phyloP scores from a whole-genome alignment of 2,797 vertebrate genomes.

The Darevskia nairensis region DNA sequence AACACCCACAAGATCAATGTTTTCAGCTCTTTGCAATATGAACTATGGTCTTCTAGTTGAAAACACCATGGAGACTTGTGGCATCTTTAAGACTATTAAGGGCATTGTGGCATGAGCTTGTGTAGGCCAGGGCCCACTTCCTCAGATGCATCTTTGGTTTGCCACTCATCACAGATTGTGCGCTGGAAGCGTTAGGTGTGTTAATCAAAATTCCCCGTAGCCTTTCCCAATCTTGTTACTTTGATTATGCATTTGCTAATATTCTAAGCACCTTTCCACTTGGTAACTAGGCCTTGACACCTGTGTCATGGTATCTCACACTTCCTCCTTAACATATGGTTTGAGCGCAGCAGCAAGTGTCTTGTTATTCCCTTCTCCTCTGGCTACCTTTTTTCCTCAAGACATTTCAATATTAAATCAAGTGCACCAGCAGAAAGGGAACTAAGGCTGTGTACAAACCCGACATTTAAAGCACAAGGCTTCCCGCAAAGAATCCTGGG shows the following conservation, averaged over 20 bases:
- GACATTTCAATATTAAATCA: slow-evolving; percentile 3
- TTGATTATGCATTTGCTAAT: slow-evolving; percentile 30
- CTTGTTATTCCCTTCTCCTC: slow-evolving; percentile 11
- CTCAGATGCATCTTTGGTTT: slow-evolving; percentile 1
- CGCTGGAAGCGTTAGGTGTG: not conserved
- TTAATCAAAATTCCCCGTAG: slow-evolving; percentile 35
- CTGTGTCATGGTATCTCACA: not conserved
- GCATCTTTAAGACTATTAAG: not conserved
- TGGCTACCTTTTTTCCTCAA: slow-evolving; percentile 21
- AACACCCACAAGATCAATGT: slow-evolving; percentile 5
- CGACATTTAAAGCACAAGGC: too few relatives aligned
- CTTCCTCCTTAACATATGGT: slow-evolving; percentile 2
- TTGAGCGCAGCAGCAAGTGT: not conserved
- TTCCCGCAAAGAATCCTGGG: too few relatives aligned
- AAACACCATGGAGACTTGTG: not conserved
- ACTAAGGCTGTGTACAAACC: not conserved
- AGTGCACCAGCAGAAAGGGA: not conserved
- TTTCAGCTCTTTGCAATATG: not conserved
- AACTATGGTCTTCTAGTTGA: not conserved
- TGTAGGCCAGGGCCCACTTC: not conserved
- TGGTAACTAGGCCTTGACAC: not conserved
- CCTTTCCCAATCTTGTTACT: not conserved
- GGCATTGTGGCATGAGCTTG: not conserved
- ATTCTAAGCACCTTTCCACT: slow-evolving; percentile 5
- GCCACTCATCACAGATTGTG: slow-evolving; percentile 3